phyloP scores from a whole-genome alignment of 2,113 vertebrate species.

The Hemiprocne comata region DNA sequence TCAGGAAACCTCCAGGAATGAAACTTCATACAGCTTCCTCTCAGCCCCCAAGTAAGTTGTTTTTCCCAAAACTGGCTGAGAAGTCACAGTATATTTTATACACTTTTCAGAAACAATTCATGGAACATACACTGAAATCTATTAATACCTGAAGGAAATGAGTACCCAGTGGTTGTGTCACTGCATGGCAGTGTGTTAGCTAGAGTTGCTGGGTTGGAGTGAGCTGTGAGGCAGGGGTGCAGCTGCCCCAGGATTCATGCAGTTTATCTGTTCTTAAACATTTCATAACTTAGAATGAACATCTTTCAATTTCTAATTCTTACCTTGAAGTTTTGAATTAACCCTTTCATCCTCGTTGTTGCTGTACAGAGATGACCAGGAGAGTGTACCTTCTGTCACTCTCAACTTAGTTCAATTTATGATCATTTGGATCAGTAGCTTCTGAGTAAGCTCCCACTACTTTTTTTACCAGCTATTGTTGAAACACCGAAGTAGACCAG shows the following conservation, averaged over 20 bases:
- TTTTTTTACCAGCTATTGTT: background rate
- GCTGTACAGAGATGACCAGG: fast-evolving
- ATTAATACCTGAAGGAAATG: fast-evolving
- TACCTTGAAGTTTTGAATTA: background rate
- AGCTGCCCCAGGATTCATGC: fast-evolving
- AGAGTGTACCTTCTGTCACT: no score
- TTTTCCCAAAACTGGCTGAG: background rate
- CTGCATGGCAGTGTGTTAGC: fast-evolving
- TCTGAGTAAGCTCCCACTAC: background rate
- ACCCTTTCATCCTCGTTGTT: background rate
- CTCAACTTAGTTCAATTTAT: background rate
- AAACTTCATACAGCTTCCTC: background rate
- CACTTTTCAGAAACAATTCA: background rate
- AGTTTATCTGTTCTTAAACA: no score
- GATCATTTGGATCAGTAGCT: fast-evolving
- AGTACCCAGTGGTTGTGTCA: fast-evolving
- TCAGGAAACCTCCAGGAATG: background rate
- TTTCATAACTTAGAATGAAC: background rate
- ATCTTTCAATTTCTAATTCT: background rate
- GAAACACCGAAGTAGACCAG: background rate
- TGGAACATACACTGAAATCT: fast-evolving
- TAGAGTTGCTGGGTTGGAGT: no score
- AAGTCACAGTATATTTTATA: background rate
- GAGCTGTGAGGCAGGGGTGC: fast-evolving
- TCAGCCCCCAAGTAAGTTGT: fast-evolving